Evolutionary conservation across 2,113 vertebrate species (phyloP).

Genomic region (Gallinago paraguaiae): DNA sequence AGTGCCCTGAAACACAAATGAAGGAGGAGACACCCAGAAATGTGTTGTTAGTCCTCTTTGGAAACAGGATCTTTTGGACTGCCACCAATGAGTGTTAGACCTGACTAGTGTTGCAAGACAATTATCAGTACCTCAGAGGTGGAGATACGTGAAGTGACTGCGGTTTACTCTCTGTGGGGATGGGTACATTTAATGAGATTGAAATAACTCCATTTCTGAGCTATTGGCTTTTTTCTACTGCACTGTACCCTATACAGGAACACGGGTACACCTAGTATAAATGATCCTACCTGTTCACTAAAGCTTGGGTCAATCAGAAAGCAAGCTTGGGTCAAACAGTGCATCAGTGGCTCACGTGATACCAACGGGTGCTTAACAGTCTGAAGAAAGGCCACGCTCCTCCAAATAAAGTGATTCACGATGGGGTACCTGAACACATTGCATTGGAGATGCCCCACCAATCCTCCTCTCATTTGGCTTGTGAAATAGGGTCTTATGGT

Average conservation of each 20-base stretch:
- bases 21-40: slow-evolving; percentile 10
- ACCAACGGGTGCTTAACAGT: background rate
- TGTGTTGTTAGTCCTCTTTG: background rate
- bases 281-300: background rate
- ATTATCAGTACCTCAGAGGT: background rate
- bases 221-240: background rate
- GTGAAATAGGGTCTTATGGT: background rate
- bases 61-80: background rate
- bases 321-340: background rate
- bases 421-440: background rate
- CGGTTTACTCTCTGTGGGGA: background rate
- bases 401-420: background rate
- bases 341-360: background rate
- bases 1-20: background rate
- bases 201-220: background rate
- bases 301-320: background rate
- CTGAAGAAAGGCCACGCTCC: background rate
- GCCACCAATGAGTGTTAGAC: background rate
- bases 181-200: background rate
- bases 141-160: background rate
- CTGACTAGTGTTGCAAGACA: background rate
- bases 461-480: background rate
- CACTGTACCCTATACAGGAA: background rate
- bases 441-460: background rate
- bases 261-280: background rate